Conservation (phyloP, 2,113 vertebrate species). For the Canis aureus region DNA sequence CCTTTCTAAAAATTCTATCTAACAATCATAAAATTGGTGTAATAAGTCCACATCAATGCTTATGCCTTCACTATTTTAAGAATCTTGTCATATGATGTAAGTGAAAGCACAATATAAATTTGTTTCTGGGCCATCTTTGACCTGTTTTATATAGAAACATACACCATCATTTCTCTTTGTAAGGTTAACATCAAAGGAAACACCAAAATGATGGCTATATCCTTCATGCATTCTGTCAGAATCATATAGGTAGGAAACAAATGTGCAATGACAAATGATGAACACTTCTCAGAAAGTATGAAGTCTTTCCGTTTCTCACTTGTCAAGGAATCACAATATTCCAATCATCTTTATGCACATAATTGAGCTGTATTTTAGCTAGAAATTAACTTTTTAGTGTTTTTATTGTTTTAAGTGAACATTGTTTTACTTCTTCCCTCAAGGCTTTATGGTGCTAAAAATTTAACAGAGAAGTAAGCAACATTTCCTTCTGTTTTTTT, state of each 20-base stretch:
- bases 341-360: not conserved
- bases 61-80: not conserved
- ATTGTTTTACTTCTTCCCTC: not conserved
- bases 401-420: slow-evolving; percentile 6
- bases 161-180: not conserved
- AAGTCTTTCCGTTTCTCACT: not conserved
- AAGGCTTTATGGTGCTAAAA: not conserved
- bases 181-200: not conserved
- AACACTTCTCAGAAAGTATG: not conserved
- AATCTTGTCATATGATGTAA: not conserved
- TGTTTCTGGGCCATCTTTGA: not conserved
- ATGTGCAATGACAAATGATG: not conserved
- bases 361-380: not conserved
- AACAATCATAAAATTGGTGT: not conserved
- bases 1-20: not conserved
- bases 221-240: not conserved
- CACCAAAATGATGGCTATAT: not conserved
- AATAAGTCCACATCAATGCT: not conserved
- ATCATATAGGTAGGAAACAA: not conserved
- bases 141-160: not conserved
- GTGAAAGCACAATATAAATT: not conserved
- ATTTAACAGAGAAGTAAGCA: not conserved
- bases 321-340: not conserved
- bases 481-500: not conserved
- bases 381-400: not conserved